phyloP scores from a whole-genome alignment of 2,888 invertebrate species.

The Seira musarum region DNA sequence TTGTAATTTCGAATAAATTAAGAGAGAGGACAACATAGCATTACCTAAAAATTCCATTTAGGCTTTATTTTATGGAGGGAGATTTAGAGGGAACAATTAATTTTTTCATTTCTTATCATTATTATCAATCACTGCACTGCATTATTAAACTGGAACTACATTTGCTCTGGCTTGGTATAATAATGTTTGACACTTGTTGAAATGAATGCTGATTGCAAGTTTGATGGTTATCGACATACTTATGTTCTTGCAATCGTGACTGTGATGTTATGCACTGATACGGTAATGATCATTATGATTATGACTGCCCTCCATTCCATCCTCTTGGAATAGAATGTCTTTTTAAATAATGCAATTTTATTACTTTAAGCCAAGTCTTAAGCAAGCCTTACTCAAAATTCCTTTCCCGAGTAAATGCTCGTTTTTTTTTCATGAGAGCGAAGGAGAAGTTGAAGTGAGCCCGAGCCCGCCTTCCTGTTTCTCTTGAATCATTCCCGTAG shows the following conservation, averaged over 20 bases:
- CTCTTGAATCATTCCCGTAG: too few species aligned
- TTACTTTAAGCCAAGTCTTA: too few species aligned
- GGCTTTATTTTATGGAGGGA: too few species aligned
- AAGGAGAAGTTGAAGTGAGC: too few species aligned
- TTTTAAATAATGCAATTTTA: neutral
- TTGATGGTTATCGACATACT: neutral
- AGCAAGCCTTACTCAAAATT: neutral
- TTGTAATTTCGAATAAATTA: slow-evolving; percentile 32
- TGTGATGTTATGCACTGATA: neutral
- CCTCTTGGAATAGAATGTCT: too few species aligned
- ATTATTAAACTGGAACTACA: neutral
- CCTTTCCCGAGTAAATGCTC: neutral
- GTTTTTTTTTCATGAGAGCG: too few species aligned
- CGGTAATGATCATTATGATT: neutral
- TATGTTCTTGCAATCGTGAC: neutral
- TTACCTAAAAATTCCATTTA: neutral
- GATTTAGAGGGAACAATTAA: slow-evolving; percentile 39
- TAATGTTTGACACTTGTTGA: neutral
- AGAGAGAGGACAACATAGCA: neutral
- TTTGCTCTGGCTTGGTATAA: neutral
- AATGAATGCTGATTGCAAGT: neutral
- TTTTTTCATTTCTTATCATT: slow-evolving; percentile 49
- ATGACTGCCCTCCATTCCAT: too few species aligned
- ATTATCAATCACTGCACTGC: slow-evolving; percentile 32
- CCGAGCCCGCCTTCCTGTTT: too few species aligned